phyloP scores from a whole-genome alignment of 2,888 invertebrate species.

The Rhimphoctona megacephalus region DNA sequence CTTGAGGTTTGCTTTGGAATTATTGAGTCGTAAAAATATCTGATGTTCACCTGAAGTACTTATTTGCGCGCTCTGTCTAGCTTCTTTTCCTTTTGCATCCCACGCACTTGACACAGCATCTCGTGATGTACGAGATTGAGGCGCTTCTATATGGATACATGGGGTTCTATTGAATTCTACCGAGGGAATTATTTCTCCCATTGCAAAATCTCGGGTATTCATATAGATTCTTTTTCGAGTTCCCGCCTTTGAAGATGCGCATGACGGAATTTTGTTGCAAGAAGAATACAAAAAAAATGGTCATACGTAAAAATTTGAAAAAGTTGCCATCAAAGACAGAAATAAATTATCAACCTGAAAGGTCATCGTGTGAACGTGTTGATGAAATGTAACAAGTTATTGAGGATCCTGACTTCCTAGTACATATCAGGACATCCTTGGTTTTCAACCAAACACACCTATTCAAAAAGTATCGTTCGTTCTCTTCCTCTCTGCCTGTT shows the following conservation, averaged over 20 bases:
- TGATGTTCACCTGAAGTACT: not conserved
- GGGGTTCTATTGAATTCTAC: not conserved
- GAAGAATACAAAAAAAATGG: not conserved
- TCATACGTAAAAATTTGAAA: not conserved
- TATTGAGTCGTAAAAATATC: not conserved
- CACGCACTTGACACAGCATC: not conserved
- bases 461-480: conserved; percentile 48
- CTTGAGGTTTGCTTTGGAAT: not conserved
- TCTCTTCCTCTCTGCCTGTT: conserved; percentile 7
- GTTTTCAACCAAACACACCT: conserved; percentile 38
- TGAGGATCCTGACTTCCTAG: not conserved
- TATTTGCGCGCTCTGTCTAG: not conserved
- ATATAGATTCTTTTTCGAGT: not conserved
- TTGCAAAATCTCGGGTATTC: not conserved
- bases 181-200: not conserved
- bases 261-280: not conserved
- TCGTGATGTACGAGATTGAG: not conserved
- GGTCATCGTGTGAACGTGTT: not conserved
- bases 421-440: conserved; percentile 41
- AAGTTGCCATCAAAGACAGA: not conserved
- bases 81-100: not conserved
- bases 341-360: too few relatives aligned
- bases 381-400: not conserved
- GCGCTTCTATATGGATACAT: too few relatives aligned
- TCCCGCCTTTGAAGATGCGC: not conserved